A percentile compares a stretch with the other conserved stretches of the same genome.
These are phyloP conservation scores for Zosterops japonicus DNA, from an alignment of 2,113 vertebrate species.

Conservation along the genomic window DNA sequence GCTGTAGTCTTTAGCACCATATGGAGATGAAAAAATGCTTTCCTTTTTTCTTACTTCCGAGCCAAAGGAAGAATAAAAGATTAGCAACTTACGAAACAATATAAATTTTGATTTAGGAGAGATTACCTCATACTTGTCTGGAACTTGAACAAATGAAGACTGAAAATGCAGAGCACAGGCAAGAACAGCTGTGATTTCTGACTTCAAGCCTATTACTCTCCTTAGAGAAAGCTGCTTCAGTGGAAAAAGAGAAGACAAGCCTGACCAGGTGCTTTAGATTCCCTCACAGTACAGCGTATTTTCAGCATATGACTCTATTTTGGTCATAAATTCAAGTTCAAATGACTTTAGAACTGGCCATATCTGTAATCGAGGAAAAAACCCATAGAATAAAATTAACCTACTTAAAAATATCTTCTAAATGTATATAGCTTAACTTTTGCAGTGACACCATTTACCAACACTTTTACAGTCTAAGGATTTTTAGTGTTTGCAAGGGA, in stretches of 20 bases:
- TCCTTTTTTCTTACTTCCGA: neutral
- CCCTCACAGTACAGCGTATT: neutral
- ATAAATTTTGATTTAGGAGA: conserved; percentile 48
- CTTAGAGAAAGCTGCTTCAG: neutral
- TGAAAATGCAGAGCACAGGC: neutral
- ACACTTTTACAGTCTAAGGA: neutral
- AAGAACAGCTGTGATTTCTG: conserved; percentile 42
- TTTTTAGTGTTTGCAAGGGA: neutral
- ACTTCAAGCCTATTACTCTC: conserved; percentile 22
- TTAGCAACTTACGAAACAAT: neutral
- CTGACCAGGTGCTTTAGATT: neutral
- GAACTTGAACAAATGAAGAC: conserved; percentile 47
- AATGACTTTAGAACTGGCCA: neutral
- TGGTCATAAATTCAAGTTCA: neutral
- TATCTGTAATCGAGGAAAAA: neutral
- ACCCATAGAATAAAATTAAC: neutral
- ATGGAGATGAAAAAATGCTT: neutral
- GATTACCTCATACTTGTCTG: conserved; percentile 57
- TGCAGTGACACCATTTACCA: neutral
- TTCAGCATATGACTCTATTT: neutral
- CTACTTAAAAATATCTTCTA: neutral
- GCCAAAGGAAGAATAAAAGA: conserved; percentile 7
- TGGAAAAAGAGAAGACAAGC: neutral
- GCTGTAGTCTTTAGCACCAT: neutral
- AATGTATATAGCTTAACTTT: neutral